Conservation (phyloP, 2,113 vertebrate species). For the Melanotaenia duboulayi region DNA sequence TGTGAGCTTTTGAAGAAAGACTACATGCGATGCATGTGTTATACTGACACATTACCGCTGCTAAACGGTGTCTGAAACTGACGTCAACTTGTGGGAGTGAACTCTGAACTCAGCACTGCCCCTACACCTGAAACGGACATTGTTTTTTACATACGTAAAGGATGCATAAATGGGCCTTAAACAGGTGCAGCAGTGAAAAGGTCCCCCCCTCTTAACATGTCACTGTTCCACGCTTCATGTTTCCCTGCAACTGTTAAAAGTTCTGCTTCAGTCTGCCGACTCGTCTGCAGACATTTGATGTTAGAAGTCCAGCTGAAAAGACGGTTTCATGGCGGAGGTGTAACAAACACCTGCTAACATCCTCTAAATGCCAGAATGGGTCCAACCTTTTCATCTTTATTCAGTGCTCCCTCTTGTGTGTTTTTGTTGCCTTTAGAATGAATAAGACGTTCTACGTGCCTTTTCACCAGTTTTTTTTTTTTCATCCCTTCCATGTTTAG, state of each 20-base stretch:
- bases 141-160: too few relatives aligned
- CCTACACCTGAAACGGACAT: too few relatives aligned
- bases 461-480: conserved; percentile 29
- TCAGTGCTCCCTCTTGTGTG: background rate
- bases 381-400: background rate
- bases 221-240: too few relatives aligned
- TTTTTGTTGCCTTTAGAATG: conserved; percentile 11
- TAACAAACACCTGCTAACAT: background rate
- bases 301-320: background rate
- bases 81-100: too few relatives aligned
- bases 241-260: conserved; percentile 6
- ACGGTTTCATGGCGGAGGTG: background rate
- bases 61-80: too few relatives aligned
- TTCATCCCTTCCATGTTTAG: background rate
- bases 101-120: too few relatives aligned
- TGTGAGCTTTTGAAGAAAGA: too few relatives aligned
- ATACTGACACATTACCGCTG: too few relatives aligned
- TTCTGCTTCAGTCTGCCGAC: background rate
- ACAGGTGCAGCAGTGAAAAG: too few relatives aligned
- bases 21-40: too few relatives aligned
- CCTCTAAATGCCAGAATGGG: background rate
- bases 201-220: too few relatives aligned
- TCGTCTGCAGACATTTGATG: background rate
- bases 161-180: too few relatives aligned
- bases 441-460: conserved; percentile 12